phyloP scores from a whole-genome alignment of 2,113 vertebrate genomes.

The Chaetodon trifascialis region DNA sequence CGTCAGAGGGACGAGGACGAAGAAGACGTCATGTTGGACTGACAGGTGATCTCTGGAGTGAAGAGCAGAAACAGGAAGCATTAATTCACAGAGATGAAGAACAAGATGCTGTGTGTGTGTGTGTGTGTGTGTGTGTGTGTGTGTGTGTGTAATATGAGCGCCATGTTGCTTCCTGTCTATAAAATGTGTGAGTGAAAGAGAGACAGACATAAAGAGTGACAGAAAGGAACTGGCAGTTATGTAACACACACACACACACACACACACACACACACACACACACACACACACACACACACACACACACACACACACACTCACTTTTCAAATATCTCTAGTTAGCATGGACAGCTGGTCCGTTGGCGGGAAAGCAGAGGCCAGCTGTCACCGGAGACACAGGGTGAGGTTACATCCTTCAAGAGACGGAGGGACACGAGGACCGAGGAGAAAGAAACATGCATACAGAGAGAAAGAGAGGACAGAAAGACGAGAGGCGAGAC shows the following conservation, averaged over 20 bases:
- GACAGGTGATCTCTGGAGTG: background rate
- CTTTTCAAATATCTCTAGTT: conserved; percentile 62
- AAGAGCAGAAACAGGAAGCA: background rate
- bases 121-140: too few species aligned
- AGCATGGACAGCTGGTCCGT: conserved; percentile 70
- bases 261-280: conserved; percentile 38
- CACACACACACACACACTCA: conserved; percentile 47
- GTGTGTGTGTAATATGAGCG: conserved; percentile 39
- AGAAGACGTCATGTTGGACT: background rate
- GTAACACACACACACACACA: conserved; percentile 48
- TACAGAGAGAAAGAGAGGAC: background rate
- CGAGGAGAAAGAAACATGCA: background rate
- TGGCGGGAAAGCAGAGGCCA: conserved; percentile 72
- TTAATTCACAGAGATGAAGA: background rate
- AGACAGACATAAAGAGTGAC: conserved; percentile 30
- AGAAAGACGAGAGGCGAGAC: background rate
- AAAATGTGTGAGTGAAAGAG: conserved; percentile 30
- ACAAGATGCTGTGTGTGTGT: too few species aligned
- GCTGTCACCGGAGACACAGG: conserved; percentile 56
- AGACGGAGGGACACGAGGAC: background rate
- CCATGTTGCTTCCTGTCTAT: conserved; percentile 61
- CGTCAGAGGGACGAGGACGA: background rate
- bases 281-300: conserved; percentile 41
- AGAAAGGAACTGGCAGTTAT: conserved; percentile 53
- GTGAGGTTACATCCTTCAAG: background rate